Evolutionary conservation across 2,797 vertebrate genomes (phyloP), one percentile per base, ranked within the genome.

Genomic region (Pteronotus mesoamericanus): DNA sequence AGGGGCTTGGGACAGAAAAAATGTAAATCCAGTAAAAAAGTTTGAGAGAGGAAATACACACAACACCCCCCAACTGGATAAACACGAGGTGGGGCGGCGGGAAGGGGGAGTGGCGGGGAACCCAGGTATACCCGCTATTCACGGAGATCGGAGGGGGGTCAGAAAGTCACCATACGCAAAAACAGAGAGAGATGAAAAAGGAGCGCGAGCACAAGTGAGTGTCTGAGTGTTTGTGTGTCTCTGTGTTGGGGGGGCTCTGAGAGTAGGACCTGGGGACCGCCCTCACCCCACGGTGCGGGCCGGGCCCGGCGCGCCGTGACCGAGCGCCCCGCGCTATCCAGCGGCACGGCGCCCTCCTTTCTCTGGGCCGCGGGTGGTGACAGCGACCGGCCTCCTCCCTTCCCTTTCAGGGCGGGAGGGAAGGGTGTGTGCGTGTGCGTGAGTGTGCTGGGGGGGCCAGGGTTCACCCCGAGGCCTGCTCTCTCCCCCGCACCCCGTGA

Each of bases 391-490:
- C 96, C 96, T 92, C 97, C 95, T 97, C 96, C 96, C 97, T 97
- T 96, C 97, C 96, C 97, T 93, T 85, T 37, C 86, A 16, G 91
- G 88, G 94, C 72, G 95, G 96, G 97, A 94, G 94, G 74, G 93
- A 78, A 89, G 91, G 95, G 96, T 95, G 98, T 97, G 94, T 95
- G 97, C 86, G 97, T 83, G 91, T 86, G 97, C 91, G 86, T 80
- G 94, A 74, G 82, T 80, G 95, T 92, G 95, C 85, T 48, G 77
- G 93, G 97, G 96, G 97, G 96, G 66, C 90, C 88, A 72, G 96
- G 96, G 95, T 85, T 96, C 97, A 95, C 97, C 97, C 96, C 95
- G 89, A 95, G 98, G 96, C 97, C 97, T 97, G 94, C 94, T 87
- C 61, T 85, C 95, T 94, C 87, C 96, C 98, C 96, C 92, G 98